Conservation (phyloP, 1,140 invertebrate species). For the Paralvinella palmiformis region DNA sequence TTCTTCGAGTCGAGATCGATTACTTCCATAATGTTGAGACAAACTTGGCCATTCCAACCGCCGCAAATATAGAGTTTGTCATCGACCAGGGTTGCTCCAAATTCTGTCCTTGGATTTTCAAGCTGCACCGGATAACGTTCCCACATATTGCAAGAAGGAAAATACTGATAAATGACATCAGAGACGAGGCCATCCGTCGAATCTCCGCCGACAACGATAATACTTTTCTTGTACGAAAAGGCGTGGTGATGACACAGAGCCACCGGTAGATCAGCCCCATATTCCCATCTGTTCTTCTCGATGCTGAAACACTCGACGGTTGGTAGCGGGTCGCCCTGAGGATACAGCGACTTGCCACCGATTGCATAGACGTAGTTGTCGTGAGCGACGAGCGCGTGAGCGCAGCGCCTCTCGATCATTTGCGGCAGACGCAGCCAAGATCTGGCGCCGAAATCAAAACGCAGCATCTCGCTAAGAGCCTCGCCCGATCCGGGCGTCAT, state of each 20-base stretch:
- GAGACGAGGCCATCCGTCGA: slow-evolving; percentile 27
- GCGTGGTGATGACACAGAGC: slow-evolving; percentile 31
- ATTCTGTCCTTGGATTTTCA: slow-evolving; percentile 27
- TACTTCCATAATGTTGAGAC: slow-evolving; percentile 28
- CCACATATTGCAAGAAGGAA: slow-evolving; percentile 30
- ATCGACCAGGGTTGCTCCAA: slow-evolving; percentile 24
- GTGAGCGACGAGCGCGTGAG: slow-evolving; percentile 23
- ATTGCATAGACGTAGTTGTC: slow-evolving; percentile 28
- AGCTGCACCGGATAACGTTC: slow-evolving; percentile 27
- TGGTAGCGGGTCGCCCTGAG: slow-evolving; percentile 24
- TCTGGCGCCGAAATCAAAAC: slow-evolving; percentile 26
- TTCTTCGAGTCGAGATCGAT: slow-evolving; percentile 30
- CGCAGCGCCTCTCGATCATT: slow-evolving; percentile 29
- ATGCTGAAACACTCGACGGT: slow-evolving; percentile 28
- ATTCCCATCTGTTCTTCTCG: slow-evolving; percentile 27
- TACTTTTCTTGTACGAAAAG: slow-evolving; percentile 21
- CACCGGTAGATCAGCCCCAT: slow-evolving; percentile 29
- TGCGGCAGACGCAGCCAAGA: slow-evolving; percentile 23
- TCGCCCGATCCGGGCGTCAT: slow-evolving; percentile 27
- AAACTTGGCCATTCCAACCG: slow-evolving; percentile 22
- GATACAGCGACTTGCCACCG: slow-evolving; percentile 32
- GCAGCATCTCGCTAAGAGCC: slow-evolving; percentile 26
- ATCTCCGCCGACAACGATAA: slow-evolving; percentile 34
- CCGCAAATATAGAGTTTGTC: slow-evolving; percentile 34
- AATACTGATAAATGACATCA: slow-evolving; percentile 30